Conservation (phyloP, 2,797 vertebrate species). For the Acrocephalus scirpaceus region DNA sequence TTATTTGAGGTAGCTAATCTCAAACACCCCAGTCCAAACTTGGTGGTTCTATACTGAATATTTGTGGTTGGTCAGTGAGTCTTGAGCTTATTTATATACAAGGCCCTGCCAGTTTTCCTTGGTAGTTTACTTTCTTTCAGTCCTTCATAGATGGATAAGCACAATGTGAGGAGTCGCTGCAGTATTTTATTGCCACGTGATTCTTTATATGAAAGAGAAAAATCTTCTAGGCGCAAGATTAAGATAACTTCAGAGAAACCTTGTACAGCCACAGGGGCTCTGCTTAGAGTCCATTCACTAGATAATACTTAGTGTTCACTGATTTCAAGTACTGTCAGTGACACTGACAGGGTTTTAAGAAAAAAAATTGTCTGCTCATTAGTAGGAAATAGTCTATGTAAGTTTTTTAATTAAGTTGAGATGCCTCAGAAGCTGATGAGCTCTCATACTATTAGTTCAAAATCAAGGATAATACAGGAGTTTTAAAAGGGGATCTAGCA, state of each 20-base stretch:
- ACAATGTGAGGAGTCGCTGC: not conserved
- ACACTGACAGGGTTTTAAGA: not conserved
- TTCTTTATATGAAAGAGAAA: not conserved
- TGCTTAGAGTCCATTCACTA: not conserved
- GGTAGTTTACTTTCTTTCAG: not conserved
- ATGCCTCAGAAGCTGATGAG: not conserved
- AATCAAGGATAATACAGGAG: not conserved
- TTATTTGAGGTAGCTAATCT: not conserved
- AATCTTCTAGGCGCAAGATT: not conserved
- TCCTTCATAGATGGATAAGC: not conserved
- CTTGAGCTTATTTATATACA: not conserved
- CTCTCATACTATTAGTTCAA: not conserved
- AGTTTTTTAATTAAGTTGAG: not conserved
- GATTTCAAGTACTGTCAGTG: not conserved
- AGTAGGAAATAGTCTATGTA: not conserved
- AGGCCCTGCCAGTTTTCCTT: not conserved
- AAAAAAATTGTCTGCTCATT: not conserved
- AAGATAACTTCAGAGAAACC: not conserved
- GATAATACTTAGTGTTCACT: not conserved
- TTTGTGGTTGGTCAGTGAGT: not conserved
- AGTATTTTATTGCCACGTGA: not conserved
- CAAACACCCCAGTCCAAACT: not conserved
- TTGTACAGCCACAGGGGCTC: not conserved
- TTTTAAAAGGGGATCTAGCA: not conserved
- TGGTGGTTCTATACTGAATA: not conserved